These are phyloP conservation scores for Porites cylindrica DNA, from an alignment of 92 coral and sea anemone genomes.

Conservation along the genomic window DNA sequence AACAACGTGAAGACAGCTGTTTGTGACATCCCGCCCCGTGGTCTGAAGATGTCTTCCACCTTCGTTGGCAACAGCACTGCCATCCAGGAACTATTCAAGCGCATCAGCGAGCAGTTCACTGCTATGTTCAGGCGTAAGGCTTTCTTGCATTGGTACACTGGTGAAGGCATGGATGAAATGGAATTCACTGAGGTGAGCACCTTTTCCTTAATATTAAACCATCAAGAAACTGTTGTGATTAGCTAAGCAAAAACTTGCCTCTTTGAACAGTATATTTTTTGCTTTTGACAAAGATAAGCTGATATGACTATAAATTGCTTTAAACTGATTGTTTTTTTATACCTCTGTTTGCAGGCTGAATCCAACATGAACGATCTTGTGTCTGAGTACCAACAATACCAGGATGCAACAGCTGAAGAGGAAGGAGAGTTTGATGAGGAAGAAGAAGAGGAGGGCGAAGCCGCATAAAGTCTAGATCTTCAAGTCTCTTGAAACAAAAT, in stretches of 20 bases:
- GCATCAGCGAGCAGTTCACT: constrained; percentile 94
- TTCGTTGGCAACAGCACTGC: constrained; percentile 94
- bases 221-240: too few species aligned
- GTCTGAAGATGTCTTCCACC: constrained; percentile 88
- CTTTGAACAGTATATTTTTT: not conserved
- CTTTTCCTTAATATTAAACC: not conserved
- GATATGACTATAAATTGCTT: not conserved
- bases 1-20: constrained; percentile 96
- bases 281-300: too few species aligned
- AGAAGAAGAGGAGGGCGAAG: constrained; percentile 93
- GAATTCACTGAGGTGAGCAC: constrained; percentile 90
- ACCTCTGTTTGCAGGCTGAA: constrained; percentile 76
- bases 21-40: constrained; percentile 93
- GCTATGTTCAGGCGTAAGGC: constrained; percentile 98
- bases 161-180: constrained; percentile 99
- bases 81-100: constrained; percentile 95
- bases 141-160: constrained; percentile 98
- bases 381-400: constrained; percentile 99
- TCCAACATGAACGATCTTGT: constrained; percentile 99
- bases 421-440: constrained; percentile 99
- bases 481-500: not conserved
- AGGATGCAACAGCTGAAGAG: constrained; percentile 98
- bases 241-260: not conserved
- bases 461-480: constrained; percentile 41
- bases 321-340: not conserved